phyloP scores from a whole-genome alignment of 2,888 invertebrate species.

The Girardia tigrina region DNA sequence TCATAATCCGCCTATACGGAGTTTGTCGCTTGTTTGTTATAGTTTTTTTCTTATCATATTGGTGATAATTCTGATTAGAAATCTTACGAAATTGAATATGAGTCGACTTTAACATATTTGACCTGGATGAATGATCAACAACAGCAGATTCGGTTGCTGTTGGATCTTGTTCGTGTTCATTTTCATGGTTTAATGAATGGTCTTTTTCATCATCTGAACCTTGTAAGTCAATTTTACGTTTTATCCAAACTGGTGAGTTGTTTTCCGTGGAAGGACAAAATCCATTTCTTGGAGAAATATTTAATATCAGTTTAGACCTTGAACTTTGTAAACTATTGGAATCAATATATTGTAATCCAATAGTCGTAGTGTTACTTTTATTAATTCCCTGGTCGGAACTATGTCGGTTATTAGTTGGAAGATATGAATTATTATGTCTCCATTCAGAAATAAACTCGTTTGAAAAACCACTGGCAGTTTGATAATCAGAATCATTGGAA shows the following conservation, averaged over 20 bases:
- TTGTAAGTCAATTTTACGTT: not conserved
- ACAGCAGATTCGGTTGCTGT: not conserved
- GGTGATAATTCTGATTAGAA: not conserved
- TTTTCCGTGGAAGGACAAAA: not conserved
- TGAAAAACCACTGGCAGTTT: conserved; percentile 36
- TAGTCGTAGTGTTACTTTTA: not conserved
- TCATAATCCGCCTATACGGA: not conserved
- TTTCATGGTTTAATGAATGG: not conserved
- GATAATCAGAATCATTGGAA: conserved; percentile 36
- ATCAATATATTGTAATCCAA: not conserved
- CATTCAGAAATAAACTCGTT: not conserved
- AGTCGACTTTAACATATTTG: not conserved
- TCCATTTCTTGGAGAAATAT: not conserved
- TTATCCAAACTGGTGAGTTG: not conserved
- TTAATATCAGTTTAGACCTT: not conserved
- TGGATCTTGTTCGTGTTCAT: not conserved
- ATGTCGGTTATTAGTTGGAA: not conserved
- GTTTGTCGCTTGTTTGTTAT: not conserved
- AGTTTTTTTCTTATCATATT: not conserved
- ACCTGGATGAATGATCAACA: not conserved
- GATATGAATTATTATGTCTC: not conserved
- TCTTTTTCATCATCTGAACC: not conserved
- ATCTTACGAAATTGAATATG: not conserved
- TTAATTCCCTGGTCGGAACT: not conserved
- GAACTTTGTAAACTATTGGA: not conserved